Percentiles rank a stretch among this genome's conserved stretches.
phyloP scores from a whole-genome alignment of 2,797 vertebrate genomes.

The Oophaga sylvatica region DNA sequence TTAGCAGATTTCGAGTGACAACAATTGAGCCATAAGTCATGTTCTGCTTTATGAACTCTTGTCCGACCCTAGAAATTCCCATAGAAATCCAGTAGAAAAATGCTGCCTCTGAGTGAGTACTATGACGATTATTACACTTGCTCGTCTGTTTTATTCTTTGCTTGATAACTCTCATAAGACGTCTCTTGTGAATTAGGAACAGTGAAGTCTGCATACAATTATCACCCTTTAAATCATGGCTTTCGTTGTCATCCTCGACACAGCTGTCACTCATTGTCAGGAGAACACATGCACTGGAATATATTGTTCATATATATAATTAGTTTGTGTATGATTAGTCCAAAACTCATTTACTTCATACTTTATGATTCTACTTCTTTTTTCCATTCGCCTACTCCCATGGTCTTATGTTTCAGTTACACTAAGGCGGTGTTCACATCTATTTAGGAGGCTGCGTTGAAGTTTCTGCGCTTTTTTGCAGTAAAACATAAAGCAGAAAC shows the following conservation, averaged over 20 bases:
- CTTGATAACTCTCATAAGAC: constrained; percentile 30
- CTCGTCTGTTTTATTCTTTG: constrained; percentile 19
- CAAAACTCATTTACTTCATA: neutral
- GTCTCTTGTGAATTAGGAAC: constrained; percentile 34
- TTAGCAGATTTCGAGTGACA: neutral
- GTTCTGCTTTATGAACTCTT: constrained; percentile 10
- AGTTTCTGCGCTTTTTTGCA: neutral
- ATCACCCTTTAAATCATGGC: constrained; percentile 41
- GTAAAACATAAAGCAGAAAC: no score
- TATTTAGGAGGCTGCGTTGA: neutral
- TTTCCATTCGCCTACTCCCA: neutral
- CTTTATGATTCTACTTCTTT: neutral
- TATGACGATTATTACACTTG: constrained; percentile 29
- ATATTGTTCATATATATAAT: constrained; percentile 4
- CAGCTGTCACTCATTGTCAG: constrained; percentile 20
- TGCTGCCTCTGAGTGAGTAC: neutral
- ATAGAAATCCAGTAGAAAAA: neutral
- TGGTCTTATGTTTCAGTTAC: neutral
- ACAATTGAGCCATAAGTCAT: constrained; percentile 20
- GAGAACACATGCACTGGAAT: neutral
- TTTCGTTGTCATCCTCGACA: constrained; percentile 15
- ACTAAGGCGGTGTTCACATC: neutral
- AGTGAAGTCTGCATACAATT: constrained; percentile 29
- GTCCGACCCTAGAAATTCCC: constrained; percentile 7
- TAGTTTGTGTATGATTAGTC: neutral